A percentile compares a stretch with the other conserved stretches of the same genome.
These are phyloP conservation scores for Sesia bembeciformis DNA, from an alignment of 2,888 invertebrate species.

Conservation along the genomic window DNA sequence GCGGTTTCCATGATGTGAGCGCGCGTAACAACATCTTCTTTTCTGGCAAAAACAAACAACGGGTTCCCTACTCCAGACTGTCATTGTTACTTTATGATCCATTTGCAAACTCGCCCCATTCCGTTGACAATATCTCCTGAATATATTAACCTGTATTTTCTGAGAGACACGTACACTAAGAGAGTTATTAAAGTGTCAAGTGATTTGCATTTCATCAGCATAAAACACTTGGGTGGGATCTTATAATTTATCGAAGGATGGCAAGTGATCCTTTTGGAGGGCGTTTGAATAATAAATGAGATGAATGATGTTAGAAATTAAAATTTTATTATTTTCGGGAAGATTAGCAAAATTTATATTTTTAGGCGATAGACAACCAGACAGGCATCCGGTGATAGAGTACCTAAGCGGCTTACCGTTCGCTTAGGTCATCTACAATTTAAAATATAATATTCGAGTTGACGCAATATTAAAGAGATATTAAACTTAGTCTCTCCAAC, in stretches of 20 bases:
- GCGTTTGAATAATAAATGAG: conserved; percentile 42
- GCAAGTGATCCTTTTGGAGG: conserved; percentile 33
- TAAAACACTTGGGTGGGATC: conserved; percentile 31
- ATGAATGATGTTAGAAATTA: conserved; percentile 26
- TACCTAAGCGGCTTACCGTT: too few species aligned
- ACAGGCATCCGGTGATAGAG: too few species aligned
- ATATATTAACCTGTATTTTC: conserved; percentile 6
- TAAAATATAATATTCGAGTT: too few species aligned
- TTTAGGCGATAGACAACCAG: too few species aligned
- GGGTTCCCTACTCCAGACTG: not conserved
- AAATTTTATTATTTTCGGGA: conserved; percentile 11
- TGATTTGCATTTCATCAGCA: conserved; percentile 45
- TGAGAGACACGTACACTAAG: conserved; percentile 7
- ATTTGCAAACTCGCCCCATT: conserved; percentile 6
- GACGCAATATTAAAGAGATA: too few species aligned
- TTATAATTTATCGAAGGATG: conserved; percentile 46
- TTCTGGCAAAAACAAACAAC: not conserved
- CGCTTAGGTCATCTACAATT: too few species aligned
- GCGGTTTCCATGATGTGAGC: too few species aligned
- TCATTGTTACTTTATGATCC: not conserved
- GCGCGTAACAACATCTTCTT: not conserved
- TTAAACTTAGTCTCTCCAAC: too few species aligned
- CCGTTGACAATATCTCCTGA: conserved; percentile 4
- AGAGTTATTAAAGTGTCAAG: conserved; percentile 21
- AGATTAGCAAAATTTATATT: too few species aligned